A percentile compares a stretch with the other conserved stretches of the same genome.
Conservation (phyloP, 1,140 invertebrate genomes). For the Drosophila novamexicana region DNA sequence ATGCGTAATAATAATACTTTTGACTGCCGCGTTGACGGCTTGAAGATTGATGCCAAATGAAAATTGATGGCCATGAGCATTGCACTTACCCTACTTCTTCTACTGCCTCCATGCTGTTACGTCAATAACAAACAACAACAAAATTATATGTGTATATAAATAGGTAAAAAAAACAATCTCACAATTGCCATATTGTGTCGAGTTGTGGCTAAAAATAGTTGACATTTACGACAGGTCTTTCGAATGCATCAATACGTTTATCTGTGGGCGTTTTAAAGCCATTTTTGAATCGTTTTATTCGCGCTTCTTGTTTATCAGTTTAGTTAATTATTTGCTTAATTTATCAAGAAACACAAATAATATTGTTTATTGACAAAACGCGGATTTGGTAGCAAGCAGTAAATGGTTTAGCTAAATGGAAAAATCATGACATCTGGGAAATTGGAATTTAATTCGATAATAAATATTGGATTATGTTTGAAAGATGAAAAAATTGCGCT, state of each 20-base stretch:
- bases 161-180: neutral
- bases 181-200: conserved; percentile 10
- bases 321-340: too few species aligned
- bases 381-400: too few species aligned
- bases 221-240: conserved; percentile 31
- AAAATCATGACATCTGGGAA: too few species aligned
- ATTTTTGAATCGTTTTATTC: neutral
- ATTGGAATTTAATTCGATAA: too few species aligned
- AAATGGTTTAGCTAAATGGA: too few species aligned
- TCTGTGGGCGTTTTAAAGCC: neutral
- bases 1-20: conserved; percentile 34
- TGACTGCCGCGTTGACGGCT: conserved; percentile 1
- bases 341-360: too few species aligned
- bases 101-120: conserved; percentile 7
- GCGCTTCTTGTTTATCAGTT: too few species aligned
- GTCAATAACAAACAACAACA: conserved; percentile 29
- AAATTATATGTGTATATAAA: neutral
- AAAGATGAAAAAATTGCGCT: too few species aligned
- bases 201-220: conserved; percentile 30
- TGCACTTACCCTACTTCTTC: conserved; percentile 21
- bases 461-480: too few species aligned
- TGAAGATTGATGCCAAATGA: conserved; percentile 9
- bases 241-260: neutral
- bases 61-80: conserved; percentile 24
- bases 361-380: too few species aligned